phyloP scores from a whole-genome alignment of 2,113 vertebrate species.

The Syrmaticus mikado region DNA sequence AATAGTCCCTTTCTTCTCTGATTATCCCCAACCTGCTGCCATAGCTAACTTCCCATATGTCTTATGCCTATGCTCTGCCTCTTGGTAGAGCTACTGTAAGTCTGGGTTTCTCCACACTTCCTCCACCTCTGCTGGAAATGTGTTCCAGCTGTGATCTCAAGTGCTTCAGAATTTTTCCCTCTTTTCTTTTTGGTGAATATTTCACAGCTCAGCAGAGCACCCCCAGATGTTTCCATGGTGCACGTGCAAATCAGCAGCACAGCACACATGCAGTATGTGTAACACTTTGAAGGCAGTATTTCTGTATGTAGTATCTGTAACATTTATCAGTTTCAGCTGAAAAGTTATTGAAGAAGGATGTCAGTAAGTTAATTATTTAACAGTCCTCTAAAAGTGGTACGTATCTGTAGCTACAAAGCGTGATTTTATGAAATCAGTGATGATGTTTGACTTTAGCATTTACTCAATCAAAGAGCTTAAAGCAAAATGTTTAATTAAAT shows the following conservation, averaged over 20 bases:
- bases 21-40: neutral
- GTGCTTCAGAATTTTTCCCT: neutral
- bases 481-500: neutral
- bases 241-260: neutral
- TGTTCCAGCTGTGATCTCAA: neutral
- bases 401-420: neutral
- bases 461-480: slow-evolving; percentile 2
- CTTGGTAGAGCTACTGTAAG: neutral
- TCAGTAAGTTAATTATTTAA: neutral
- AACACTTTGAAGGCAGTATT: neutral
- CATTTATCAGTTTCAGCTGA: neutral
- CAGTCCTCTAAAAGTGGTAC: neutral
- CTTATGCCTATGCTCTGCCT: neutral
- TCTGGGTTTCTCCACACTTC: neutral
- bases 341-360: neutral
- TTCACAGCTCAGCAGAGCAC: neutral
- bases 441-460: neutral
- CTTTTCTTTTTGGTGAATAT: neutral
- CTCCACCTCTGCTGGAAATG: neutral
- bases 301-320: neutral
- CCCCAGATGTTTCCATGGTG: neutral
- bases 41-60: neutral
- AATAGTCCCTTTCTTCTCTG: neutral
- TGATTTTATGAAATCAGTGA: neutral
- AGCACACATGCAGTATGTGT: fast-evolving